Evolutionary conservation across 35 echinoderm and acorn worm genomes (phyloP).

Genomic region (Hemicentrotus pulcherrimus): DNA sequence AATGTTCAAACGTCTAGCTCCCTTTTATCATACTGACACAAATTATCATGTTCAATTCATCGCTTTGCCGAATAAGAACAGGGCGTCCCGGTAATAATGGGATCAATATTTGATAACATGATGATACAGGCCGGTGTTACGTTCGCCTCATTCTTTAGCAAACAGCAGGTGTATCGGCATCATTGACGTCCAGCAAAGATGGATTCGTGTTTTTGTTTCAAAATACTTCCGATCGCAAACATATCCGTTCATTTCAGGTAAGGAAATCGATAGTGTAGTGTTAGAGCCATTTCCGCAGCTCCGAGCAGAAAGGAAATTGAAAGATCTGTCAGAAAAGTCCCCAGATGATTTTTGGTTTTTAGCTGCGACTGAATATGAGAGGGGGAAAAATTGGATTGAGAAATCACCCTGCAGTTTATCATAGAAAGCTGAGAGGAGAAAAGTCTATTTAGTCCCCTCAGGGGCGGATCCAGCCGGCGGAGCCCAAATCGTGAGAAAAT

Average conservation of each 20-base stretch:
- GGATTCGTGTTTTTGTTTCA: background rate
- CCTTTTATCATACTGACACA: background rate
- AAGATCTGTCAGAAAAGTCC: background rate
- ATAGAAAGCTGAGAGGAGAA: no score
- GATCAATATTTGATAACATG: background rate
- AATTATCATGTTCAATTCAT: background rate
- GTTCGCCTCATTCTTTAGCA: background rate
- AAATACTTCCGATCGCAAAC: background rate
- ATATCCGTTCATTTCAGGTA: background rate
- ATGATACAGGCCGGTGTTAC: background rate
- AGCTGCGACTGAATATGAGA: background rate
- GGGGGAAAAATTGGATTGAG: background rate
- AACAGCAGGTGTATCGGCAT: background rate
- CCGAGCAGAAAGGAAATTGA: background rate
- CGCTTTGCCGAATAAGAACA: no score
- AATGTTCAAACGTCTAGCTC: background rate
- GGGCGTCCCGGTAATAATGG: background rate
- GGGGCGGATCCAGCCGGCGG: no score
- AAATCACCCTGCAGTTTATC: no score
- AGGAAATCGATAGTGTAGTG: background rate
- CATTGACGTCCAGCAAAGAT: background rate
- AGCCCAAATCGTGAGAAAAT: no score
- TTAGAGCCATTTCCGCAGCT: background rate
- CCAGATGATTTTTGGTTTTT: background rate
- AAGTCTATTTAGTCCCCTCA: no score